Evolutionary conservation across 2,113 vertebrate genomes (phyloP), one percentile per base, ranked within the genome.

Genomic region (Scortum barcoo): DNA sequence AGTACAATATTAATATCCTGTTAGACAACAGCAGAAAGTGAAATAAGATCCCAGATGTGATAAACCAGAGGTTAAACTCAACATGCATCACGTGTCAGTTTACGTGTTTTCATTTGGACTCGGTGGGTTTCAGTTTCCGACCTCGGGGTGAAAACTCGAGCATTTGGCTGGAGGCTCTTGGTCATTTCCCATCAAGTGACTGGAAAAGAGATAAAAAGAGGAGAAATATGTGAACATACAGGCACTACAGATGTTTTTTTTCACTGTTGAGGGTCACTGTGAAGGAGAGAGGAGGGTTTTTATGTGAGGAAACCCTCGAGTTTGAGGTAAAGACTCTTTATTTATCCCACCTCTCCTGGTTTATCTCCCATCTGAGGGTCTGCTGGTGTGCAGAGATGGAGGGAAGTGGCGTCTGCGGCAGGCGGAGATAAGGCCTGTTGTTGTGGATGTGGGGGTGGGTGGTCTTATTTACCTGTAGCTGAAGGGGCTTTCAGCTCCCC

Each of bases 391-490:
- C 40, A 63, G 53, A 65, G 65, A 1, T n/a, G 48, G 22, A 80
- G 75, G 38, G 78, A 61, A 81, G 74, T 11, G 0, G 54, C 2
- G 46, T 76, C 69, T 77, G 58, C 2, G 0, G 65, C 60, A 28
- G 67, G 28, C 46, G 50, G 73, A 75, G 86, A 87, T 86, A 53
- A 85, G 75, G 62, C 12, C 67, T 48, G 85, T 36, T 73, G 56
- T 33, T 72, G 75, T 87, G 89, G 81, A 81, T 53, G 79, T 85
- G 81, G 76, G 86, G 77, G 66, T 83, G 76, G 77, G 87, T 86
- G 90, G 88, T 90, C 83, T 86, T 88, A 80, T 91, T 90, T 91
- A 91, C 89, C 90, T 91, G 86, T 70, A 85, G 78, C 72, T 91
- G 86, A 89, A 83, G 88, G 75, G 81, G 67, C 68, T 81, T 72